These are phyloP conservation scores for Chlorocebus sabaeus DNA, from an alignment of 2,113 vertebrate genomes.

Conservation along the genomic window DNA sequence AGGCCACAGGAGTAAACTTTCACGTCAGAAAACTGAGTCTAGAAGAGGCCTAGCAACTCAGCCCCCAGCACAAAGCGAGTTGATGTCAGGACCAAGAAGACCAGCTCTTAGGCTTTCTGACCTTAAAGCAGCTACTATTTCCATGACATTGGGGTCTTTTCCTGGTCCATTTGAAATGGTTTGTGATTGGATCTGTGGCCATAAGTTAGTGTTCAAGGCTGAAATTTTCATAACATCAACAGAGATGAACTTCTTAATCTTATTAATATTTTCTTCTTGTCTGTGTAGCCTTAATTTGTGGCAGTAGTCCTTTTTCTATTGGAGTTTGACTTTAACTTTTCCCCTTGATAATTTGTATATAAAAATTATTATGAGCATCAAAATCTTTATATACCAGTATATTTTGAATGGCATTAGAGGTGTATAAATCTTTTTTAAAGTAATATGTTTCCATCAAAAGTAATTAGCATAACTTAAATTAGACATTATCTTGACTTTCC, in stretches of 20 bases:
- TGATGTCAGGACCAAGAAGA: not conserved
- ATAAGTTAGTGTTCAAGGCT: not conserved
- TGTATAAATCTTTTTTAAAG: not conserved
- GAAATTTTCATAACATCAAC: not conserved
- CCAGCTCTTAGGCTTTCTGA: not conserved
- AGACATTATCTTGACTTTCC: not conserved
- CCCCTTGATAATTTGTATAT: not conserved
- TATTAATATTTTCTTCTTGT: not conserved
- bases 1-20: not conserved
- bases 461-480: not conserved
- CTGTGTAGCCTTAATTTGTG: not conserved
- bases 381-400: not conserved
- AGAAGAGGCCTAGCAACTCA: not conserved
- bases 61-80: not conserved
- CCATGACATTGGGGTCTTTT: not conserved
- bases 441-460: not conserved
- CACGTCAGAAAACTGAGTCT: not conserved
- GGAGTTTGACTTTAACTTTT: not conserved
- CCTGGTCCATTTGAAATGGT: not conserved
- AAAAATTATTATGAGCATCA: not conserved
- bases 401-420: not conserved
- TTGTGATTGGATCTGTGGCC: not conserved
- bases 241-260: not conserved
- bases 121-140: not conserved
- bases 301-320: not conserved